Evolutionary conservation across 2,888 invertebrate species (phyloP).

Genomic region (Corythucha ciliata): DNA sequence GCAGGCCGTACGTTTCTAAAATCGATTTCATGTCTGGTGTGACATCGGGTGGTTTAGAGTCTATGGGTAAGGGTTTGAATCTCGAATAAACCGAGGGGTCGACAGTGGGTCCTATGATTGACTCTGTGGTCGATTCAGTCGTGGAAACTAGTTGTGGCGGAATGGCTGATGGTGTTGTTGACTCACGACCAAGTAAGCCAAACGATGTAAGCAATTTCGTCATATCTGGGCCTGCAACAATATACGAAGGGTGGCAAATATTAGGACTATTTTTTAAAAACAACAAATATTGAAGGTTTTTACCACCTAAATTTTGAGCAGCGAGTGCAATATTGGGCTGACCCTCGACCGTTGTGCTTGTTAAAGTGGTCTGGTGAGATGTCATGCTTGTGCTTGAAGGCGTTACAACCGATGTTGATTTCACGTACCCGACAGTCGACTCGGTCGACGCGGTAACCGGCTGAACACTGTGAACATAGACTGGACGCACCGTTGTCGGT

Average conservation of each 20-base stretch:
- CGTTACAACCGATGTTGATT: no score
- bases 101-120: slow-evolving; percentile 34
- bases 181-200: slow-evolving; percentile 39
- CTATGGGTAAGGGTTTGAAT: slow-evolving; percentile 43
- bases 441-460: background rate
- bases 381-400: background rate
- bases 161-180: no score
- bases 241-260: background rate
- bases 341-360: slow-evolving; percentile 3
- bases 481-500: slow-evolving; percentile 29
- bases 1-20: slow-evolving; percentile 43
- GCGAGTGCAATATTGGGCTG: no score
- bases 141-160: no score
- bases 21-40: slow-evolving; percentile 44
- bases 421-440: background rate
- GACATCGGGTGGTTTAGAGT: slow-evolving; percentile 35
- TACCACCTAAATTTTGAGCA: no score
- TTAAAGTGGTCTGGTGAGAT: background rate
- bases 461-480: slow-evolving; percentile 26
- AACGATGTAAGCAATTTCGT: slow-evolving; percentile 44
- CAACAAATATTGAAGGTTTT: no score
- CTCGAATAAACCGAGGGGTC: slow-evolving; percentile 41
- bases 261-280: background rate
- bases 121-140: slow-evolving; percentile 19
- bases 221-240: slow-evolving; percentile 37